Evolutionary conservation across 2,888 invertebrate species (phyloP).

Genomic region (Pristionchus maxplancki): DNA sequence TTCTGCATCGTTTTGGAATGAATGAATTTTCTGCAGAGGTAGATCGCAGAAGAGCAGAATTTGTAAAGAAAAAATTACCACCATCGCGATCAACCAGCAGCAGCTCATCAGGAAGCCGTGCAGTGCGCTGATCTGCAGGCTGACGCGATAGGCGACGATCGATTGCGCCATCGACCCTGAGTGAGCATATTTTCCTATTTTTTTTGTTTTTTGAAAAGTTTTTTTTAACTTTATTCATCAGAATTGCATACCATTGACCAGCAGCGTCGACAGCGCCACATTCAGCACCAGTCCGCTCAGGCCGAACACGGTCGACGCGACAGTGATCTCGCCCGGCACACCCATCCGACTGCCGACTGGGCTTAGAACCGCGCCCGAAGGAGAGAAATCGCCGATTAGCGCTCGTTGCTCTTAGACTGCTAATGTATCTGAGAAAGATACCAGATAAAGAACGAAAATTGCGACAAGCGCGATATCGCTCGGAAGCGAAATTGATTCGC

Average conservation of each 20-base stretch:
- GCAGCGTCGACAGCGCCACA: neutral
- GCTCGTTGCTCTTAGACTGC: too few species aligned
- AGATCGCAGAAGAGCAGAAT: too few species aligned
- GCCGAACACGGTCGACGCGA: neutral
- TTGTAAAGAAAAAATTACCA: neutral
- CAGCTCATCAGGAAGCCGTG: conserved; percentile 17
- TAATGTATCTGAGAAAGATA: too few species aligned
- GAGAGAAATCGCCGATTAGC: too few species aligned
- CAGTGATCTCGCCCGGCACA: neutral
- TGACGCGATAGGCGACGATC: conserved; percentile 23
- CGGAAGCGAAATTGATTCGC: too few species aligned
- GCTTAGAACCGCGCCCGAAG: too few species aligned
- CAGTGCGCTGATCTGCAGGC: neutral
- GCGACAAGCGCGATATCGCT: too few species aligned
- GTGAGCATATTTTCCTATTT: neutral
- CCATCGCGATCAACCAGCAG: neutral
- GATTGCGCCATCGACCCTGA: conserved; percentile 7
- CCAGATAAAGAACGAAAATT: too few species aligned
- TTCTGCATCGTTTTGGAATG: too few species aligned
- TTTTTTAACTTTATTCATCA: neutral
- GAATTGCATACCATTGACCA: neutral
- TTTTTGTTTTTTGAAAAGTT: too few species aligned
- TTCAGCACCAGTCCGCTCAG: neutral
- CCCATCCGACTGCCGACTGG: neutral
- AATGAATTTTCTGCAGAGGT: too few species aligned